These are phyloP conservation scores for Callimorpha dominula DNA, from an alignment of 2,888 invertebrate genomes.

Conservation along the genomic window DNA sequence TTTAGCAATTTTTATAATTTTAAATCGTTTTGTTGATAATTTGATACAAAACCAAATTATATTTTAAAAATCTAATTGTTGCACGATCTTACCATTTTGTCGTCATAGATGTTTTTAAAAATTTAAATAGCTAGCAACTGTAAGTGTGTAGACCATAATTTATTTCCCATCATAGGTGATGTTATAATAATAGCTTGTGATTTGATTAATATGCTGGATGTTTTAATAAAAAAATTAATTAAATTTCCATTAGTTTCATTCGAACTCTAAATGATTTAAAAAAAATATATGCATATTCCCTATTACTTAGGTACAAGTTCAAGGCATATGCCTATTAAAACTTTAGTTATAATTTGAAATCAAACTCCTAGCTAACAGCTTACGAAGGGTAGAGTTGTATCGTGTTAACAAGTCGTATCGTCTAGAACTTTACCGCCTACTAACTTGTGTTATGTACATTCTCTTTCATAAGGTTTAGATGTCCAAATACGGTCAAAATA, in stretches of 20 bases:
- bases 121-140: background rate
- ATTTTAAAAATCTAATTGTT: background rate
- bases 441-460: background rate
- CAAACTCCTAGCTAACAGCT: background rate
- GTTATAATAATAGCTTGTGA: too few species aligned
- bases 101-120: background rate
- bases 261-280: too few species aligned
- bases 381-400: background rate
- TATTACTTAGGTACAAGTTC: too few species aligned
- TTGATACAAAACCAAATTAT: background rate
- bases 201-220: too few species aligned
- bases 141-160: too few species aligned
- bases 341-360: background rate
- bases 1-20: too few species aligned
- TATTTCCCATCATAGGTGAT: too few species aligned
- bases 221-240: too few species aligned
- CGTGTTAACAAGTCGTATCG: background rate
- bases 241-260: too few species aligned
- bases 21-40: background rate
- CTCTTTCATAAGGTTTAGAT: background rate
- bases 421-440: background rate
- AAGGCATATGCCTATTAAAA: background rate
- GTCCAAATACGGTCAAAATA: background rate
- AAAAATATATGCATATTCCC: too few species aligned
- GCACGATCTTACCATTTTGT: background rate